Base-by-base conservation (phyloP, 2,797 vertebrate genomes). In the Manis javanica region DNA sequence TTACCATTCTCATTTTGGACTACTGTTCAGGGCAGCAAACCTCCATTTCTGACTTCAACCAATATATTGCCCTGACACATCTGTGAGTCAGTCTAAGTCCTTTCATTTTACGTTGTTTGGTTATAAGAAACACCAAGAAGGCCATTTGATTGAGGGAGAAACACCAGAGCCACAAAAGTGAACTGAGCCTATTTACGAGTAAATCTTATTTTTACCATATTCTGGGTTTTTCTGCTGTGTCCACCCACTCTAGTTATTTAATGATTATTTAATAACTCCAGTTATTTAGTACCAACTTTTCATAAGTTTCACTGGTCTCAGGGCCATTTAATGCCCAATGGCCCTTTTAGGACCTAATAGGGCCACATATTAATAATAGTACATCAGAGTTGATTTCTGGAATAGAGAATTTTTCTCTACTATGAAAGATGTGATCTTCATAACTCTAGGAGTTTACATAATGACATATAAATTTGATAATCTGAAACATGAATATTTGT, bases 401-500 rank as follows among this genome's bases (percentile, higher is more conserved):
- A 96, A 69, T 63, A 34, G 34, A 63, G 31, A 93, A 74, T 74
- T 31, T 69, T 87, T 75, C 8, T 82, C 71, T 61, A 16, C 8
- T 6, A 10, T 46, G 29, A 82, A 90, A 23, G 34, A 53, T 14
- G 46, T 82, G 11, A 59, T 37, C 6, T 75, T 15, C 71, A 59
- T 79, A 82, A 75, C 39, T 61, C 31, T 82, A 82, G n/a, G 23
- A 12, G 18, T 68, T 59, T 91, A 87, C 55, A 59, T 63, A 84
- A 71, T 63, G 34, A 78, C 42, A 75, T 75, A 21, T 68, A 82
- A 90, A 91, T 82, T 75, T 90, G 23, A 68, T 74, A 0, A 69
- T 75, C 18, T 87, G 29, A 82, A 87, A 93, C 75, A 16, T 94
- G 57, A 75, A 59, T 74, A 69, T 86, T 81, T 90, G 29, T 66